Evolutionary conservation across 2,888 invertebrate species (phyloP).

Genomic region (Blastobasis lacticolella): DNA sequence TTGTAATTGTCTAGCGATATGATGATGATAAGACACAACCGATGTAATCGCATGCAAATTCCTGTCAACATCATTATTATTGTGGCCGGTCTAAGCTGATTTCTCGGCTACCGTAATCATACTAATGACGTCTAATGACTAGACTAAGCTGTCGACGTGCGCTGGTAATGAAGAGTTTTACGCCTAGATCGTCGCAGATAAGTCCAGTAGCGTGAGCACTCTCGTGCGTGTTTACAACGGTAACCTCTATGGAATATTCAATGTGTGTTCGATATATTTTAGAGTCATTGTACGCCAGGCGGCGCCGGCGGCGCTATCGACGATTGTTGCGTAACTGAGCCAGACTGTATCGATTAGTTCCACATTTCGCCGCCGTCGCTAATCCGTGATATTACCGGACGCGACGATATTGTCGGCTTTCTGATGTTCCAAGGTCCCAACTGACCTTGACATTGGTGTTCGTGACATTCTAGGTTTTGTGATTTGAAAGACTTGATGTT

Average conservation of each 20-base stretch:
- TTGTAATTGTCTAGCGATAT: too few species aligned
- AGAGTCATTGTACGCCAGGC: neutral
- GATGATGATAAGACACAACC: too few species aligned
- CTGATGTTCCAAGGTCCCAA: slow-evolving; percentile 6
- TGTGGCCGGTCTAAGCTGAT: neutral
- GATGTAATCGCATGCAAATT: too few species aligned
- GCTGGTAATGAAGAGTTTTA: slow-evolving; percentile 31
- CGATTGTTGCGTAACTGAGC: neutral
- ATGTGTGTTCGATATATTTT: neutral
- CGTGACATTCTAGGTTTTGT: neutral
- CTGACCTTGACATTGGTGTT: slow-evolving; percentile 11
- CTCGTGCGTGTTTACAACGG: slow-evolving; percentile 26
- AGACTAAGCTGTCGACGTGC: slow-evolving; percentile 19
- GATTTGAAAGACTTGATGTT: neutral
- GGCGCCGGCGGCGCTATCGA: neutral
- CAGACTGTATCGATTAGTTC: neutral
- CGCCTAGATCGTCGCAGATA: slow-evolving; percentile 7
- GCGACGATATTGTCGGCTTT: neutral
- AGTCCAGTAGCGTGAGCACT: slow-evolving; percentile 30
- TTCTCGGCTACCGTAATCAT: neutral
- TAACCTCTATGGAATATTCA: slow-evolving; percentile 1
- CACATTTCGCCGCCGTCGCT: neutral
- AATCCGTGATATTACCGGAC: neutral
- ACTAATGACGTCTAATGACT: neutral
- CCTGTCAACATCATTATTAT: too few species aligned